These are phyloP conservation scores for Caranx ignobilis DNA, from an alignment of 2,113 vertebrate genomes.

Conservation along the genomic window DNA sequence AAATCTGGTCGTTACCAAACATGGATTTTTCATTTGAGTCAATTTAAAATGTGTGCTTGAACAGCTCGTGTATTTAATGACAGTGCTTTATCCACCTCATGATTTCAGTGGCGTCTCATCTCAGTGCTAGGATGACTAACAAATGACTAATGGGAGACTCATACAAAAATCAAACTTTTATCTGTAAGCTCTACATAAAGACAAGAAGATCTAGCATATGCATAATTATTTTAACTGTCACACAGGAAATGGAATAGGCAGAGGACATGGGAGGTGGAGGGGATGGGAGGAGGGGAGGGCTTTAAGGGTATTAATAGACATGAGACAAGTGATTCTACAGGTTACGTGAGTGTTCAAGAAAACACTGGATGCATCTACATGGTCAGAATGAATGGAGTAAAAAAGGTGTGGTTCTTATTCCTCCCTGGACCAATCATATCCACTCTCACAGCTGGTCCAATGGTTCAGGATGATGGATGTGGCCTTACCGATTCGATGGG, in stretches of 20 bases:
- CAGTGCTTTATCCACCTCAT: slow-evolving; percentile 78
- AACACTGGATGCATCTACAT: slow-evolving; percentile 74
- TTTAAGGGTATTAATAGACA: slow-evolving; percentile 73
- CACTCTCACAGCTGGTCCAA: slow-evolving; percentile 84
- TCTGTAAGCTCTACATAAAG: slow-evolving; percentile 57
- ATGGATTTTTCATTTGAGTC: not conserved
- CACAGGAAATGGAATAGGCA: slow-evolving; percentile 72
- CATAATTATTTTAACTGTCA: slow-evolving; percentile 66
- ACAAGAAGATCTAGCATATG: slow-evolving; percentile 64
- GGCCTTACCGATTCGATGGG: slow-evolving; percentile 99
- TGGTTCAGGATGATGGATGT: slow-evolving; percentile 69
- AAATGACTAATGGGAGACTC: slow-evolving; percentile 70
- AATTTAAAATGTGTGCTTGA: slow-evolving; percentile 7
- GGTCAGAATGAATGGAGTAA: slow-evolving; percentile 66
- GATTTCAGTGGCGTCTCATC: slow-evolving; percentile 53
- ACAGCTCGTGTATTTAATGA: not conserved
- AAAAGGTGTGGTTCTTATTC: slow-evolving; percentile 71
- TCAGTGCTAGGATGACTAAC: slow-evolving; percentile 66
- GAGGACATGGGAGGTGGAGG: slow-evolving; percentile 63
- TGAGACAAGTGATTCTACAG: slow-evolving; percentile 70
- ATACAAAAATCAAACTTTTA: slow-evolving; percentile 52
- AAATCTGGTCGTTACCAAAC: not conserved
- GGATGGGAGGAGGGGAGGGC: slow-evolving; percentile 49
- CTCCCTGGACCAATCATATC: slow-evolving; percentile 88
- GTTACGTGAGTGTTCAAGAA: slow-evolving; percentile 71